Base-by-base conservation (phyloP, 2,113 vertebrate genomes). In the Dascyllus trimaculatus region DNA sequence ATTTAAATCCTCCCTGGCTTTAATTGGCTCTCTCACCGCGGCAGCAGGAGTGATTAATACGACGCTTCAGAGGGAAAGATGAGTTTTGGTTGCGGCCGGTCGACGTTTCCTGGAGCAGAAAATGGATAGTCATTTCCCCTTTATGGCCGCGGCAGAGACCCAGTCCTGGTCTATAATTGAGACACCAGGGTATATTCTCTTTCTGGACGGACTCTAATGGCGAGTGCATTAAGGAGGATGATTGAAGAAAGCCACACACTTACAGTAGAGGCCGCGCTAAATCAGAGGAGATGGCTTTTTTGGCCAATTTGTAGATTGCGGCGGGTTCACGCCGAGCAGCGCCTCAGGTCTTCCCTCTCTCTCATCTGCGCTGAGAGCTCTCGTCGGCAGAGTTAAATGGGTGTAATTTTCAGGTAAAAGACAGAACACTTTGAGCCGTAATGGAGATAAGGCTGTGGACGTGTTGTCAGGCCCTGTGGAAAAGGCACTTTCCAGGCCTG, bases 141-240 rank as follows among this genome's bases (percentile, higher is more conserved):
- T 92, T 91, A 91, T 87, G 85, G 80, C 67, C 88, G 84, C 86
- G 85, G 63, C 85, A 80, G 83, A 75, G 86, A 85, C 90, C 86
- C 84, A 73, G 88, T 88, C 86, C 81, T 84, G 72, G 82, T 80
- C 86, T 90, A 87, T 93, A 93, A 93, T 93, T 93, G 93, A 92
- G 90, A 92, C 91, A 92, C 91, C 74, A 86, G 88, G 91, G 92
- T 91, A 87, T 92, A 90, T 90, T 91, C 82, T 88, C 80, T 90
- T 90, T 90, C 89, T 88, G 86, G 87, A 89, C 88, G 85, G 85
- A 89, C 87, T 90, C 80, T 93, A 93, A 93, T 93, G 88, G 91
- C 92, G 84, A 83, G 87, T 92, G 84, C 86, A 93, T 93, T 93
- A 93, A 90, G 89, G 82, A 78, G 87, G 87, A 92, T 93, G 90